A percentile compares a stretch with the other conserved stretches of the same genome.
phyloP scores from a whole-genome alignment of 2,888 invertebrate genomes.

The Limnephilus auricula region DNA sequence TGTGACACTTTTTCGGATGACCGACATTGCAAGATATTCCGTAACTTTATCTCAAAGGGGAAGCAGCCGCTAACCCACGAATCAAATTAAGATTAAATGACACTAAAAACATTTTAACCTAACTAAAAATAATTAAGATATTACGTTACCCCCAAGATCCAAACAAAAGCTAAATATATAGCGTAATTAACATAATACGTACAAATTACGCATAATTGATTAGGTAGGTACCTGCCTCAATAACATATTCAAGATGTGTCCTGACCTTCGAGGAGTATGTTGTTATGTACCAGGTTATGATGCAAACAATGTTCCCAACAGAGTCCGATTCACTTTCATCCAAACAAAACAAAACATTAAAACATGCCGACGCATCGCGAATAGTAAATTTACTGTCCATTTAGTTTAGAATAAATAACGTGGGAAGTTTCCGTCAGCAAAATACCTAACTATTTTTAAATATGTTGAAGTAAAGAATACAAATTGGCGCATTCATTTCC shows the following conservation, averaged over 20 bases:
- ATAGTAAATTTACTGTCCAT: background rate
- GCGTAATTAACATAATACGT: background rate
- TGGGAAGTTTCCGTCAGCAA: constrained; percentile 21
- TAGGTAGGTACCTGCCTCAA: background rate
- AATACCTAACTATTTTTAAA: background rate
- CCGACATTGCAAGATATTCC: too few species aligned
- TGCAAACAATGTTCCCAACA: background rate
- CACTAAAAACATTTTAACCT: background rate
- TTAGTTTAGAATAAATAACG: background rate
- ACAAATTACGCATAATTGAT: background rate
- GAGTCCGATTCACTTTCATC: constrained; percentile 33
- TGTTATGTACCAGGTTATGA: background rate
- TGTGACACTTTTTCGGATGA: too few species aligned
- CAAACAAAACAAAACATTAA: constrained; percentile 15
- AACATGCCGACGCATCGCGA: background rate
- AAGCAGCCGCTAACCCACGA: background rate
- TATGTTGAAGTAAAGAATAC: background rate
- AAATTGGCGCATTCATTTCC: background rate
- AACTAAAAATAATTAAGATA: background rate
- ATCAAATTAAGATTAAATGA: background rate
- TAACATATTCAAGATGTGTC: background rate
- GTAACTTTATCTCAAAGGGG: too few species aligned
- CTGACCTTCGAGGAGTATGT: background rate
- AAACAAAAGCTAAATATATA: background rate
- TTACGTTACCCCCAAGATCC: background rate